Conservation (phyloP, 2,888 invertebrate genomes). For the Leuctra nigra region DNA sequence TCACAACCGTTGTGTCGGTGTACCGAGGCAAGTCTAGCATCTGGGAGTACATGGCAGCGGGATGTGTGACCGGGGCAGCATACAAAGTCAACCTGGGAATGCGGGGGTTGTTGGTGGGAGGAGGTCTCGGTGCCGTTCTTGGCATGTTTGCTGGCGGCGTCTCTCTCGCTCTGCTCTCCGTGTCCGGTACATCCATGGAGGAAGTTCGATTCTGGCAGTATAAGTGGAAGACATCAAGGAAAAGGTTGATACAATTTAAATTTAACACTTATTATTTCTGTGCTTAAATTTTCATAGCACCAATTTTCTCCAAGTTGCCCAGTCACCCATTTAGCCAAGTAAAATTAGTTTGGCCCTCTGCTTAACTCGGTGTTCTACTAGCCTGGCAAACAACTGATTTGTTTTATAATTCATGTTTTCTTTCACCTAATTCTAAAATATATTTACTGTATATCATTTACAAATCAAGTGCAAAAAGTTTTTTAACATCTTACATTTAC, state of each 20-base stretch:
- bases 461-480: too few species aligned
- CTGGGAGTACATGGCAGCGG: constrained; percentile 59
- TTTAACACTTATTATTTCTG: too few species aligned
- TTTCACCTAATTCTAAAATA: too few species aligned
- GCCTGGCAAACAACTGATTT: too few species aligned
- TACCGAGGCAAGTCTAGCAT: constrained; percentile 62
- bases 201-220: constrained; percentile 56
- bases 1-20: constrained; percentile 55
- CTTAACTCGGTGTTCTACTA: too few species aligned
- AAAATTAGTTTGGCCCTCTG: too few species aligned
- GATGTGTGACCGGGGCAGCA: constrained; percentile 54
- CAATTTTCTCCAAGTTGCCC: too few species aligned
- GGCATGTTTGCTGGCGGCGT: constrained; percentile 53
- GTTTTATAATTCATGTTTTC: too few species aligned
- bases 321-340: too few species aligned
- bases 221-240: constrained; percentile 41
- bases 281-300: too few species aligned
- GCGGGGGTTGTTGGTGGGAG: constrained; percentile 60
- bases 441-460: too few species aligned
- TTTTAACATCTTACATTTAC: too few species aligned
- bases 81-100: constrained; percentile 64
- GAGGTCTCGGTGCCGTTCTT: constrained; percentile 53
- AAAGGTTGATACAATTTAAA: constrained; percentile 37
- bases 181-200: constrained; percentile 55
- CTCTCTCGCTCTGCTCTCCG: constrained; percentile 48